A percentile compares a stretch with the other conserved stretches of the same genome.
These are phyloP conservation scores for Drosophila anomalata DNA, from an alignment of 2,888 invertebrate genomes.

Conservation along the genomic window DNA sequence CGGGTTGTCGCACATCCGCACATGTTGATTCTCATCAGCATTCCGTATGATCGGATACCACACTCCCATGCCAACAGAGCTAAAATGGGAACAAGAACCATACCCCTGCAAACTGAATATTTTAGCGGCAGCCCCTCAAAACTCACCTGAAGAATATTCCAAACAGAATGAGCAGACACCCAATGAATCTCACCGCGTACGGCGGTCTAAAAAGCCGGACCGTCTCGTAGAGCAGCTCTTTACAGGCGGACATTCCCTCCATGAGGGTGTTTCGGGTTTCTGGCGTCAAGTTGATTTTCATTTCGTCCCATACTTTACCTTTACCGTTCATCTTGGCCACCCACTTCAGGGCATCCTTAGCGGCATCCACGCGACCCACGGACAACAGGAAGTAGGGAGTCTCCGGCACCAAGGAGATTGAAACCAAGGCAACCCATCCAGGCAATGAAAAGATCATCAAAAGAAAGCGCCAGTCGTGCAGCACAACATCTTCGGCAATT, in stretches of 20 bases:
- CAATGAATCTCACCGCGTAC: neutral
- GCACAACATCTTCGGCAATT: neutral
- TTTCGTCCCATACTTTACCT: conserved; percentile 11
- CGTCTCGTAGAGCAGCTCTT: neutral
- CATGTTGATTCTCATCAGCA: neutral
- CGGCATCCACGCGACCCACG: conserved; percentile 6
- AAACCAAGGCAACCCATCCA: neutral
- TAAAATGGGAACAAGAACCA: neutral
- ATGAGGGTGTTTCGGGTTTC: neutral
- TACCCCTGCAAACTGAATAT: neutral
- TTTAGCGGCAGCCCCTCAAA: neutral
- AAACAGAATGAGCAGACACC: conserved; percentile 12
- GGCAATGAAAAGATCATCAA: conserved; percentile 12
- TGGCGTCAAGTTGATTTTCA: neutral
- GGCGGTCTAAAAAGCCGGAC: conserved; percentile 2
- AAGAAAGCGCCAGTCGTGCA: conserved; percentile 23
- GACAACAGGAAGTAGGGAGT: conserved; percentile 22
- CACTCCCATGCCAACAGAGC: conserved; percentile 32
- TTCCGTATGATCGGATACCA: conserved; percentile 37
- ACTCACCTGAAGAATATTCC: conserved; percentile 29
- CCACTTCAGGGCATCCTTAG: conserved; percentile 12
- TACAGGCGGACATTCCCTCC: neutral
- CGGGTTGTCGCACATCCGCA: conserved; percentile 6
- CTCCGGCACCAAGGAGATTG: conserved; percentile 24
- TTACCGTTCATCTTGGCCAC: conserved; percentile 20